Base-by-base conservation (phyloP, 2,797 vertebrate species). In the Anniella stebbinsi region DNA sequence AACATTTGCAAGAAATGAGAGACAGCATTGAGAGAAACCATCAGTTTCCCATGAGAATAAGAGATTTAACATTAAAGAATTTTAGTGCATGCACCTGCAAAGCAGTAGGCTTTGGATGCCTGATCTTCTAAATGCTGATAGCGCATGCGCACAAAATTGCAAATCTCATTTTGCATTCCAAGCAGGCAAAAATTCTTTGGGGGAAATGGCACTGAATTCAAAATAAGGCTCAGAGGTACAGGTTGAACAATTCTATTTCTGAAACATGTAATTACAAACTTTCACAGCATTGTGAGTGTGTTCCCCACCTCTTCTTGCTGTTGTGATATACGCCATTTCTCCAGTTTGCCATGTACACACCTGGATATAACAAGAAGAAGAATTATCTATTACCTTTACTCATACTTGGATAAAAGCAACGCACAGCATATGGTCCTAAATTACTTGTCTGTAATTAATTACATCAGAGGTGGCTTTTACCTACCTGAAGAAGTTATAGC, bases 391-490 rank as follows among this genome's bases (percentile, higher is more conserved):
- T 12, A 80, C 67, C 66, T 80, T 57, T 85, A 51, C n/a, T 70
- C 67, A 80, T 17, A 57, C 82, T 80, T 70, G 82, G 36, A 70
- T 54, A 85, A 75, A 89, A 57, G 36, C 66, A 85, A 45, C 25
- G 12, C 17, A 57, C 6, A 17, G 36, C 54, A 28, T 75, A 28
- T 72, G 36, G 67, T 72, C 60, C 45, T 33, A 85, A 80, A 77
- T 57, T 80, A 38, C 63, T 80, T 85, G 36, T 72, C 13, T n/a
- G 60, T 72, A 45, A 78, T 70, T 72, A 8, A 80, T 70, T 89
- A 69, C 48, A 57, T 85, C 75, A 85, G 75, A 85, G 10, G 18
- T 78, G 67, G 75, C 51, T 80, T 80, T 86, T 15, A 57, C 30
- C 36, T 80, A 86, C 63, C 83, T 72, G 66, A 86, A 80, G 36